Percentiles rank a stretch among this genome's conserved stretches.
phyloP scores from a whole-genome alignment of 2,797 vertebrate species.

The Xenentodon cancila region DNA sequence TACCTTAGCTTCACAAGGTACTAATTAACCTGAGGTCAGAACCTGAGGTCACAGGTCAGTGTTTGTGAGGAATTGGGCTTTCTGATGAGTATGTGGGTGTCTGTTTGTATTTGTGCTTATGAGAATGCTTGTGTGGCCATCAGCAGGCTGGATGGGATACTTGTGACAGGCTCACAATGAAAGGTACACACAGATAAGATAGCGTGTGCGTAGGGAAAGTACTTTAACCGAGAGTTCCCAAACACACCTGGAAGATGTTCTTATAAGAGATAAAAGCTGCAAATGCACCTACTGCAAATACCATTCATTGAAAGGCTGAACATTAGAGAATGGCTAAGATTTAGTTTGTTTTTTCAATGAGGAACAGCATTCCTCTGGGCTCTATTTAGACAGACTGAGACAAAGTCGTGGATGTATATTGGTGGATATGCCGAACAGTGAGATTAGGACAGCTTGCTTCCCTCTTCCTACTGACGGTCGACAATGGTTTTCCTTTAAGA shows the following conservation, averaged over 20 bases:
- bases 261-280: slow-evolving; percentile 55
- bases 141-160: slow-evolving; percentile 35
- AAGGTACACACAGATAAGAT: slow-evolving; percentile 67
- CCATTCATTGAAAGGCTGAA: slow-evolving; percentile 49
- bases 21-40: slow-evolving; percentile 50
- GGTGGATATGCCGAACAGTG: slow-evolving; percentile 49
- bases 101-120: slow-evolving; percentile 69
- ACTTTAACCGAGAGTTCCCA: slow-evolving; percentile 49
- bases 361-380: slow-evolving; percentile 27
- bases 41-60: slow-evolving; percentile 50
- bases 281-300: slow-evolving; percentile 52
- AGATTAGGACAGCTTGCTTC: slow-evolving; percentile 48
- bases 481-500: slow-evolving; percentile 4
- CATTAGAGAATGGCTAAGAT: slow-evolving; percentile 40
- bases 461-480: not conserved
- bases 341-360: slow-evolving; percentile 38
- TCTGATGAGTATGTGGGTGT: slow-evolving; percentile 36
- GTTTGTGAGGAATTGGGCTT: slow-evolving; percentile 31
- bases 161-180: slow-evolving; percentile 62
- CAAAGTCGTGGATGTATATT: slow-evolving; percentile 33
- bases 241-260: slow-evolving; percentile 70
- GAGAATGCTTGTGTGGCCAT: slow-evolving; percentile 65
- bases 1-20: slow-evolving; percentile 26
- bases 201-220: slow-evolving; percentile 46
- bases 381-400: slow-evolving; percentile 43